These are phyloP conservation scores for Hapalemur alaotrensis DNA, from an alignment of 2,797 vertebrate species.

Conservation along the genomic window DNA sequence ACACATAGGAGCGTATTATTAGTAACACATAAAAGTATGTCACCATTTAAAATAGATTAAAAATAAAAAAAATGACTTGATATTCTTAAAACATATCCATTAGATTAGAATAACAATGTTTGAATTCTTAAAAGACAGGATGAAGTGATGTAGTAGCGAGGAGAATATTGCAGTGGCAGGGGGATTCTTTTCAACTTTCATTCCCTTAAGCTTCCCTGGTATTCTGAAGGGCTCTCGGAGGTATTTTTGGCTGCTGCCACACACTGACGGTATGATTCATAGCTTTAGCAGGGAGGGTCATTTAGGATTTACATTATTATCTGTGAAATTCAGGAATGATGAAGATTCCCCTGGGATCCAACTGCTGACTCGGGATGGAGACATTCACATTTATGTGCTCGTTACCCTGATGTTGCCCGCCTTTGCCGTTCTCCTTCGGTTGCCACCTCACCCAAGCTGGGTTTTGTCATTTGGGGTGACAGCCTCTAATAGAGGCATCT, in stretches of 20 bases:
- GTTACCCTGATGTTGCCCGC: not conserved
- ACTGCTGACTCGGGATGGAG: not conserved
- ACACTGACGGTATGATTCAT: conserved; percentile 15
- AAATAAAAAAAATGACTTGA: not conserved
- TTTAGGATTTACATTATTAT: not conserved
- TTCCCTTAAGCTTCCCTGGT: not conserved
- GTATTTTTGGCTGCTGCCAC: conserved; percentile 10
- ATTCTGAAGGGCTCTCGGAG: not conserved
- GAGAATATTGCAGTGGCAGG: not conserved
- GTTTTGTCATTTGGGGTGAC: not conserved
- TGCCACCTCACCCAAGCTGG: not conserved
- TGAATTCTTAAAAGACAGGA: not conserved
- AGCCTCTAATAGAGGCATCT: not conserved
- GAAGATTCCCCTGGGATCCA: not conserved
- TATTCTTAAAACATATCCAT: not conserved
- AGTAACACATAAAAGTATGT: not conserved
- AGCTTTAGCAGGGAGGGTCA: not conserved
- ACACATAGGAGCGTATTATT: not conserved
- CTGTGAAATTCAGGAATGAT: not conserved
- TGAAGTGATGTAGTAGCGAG: not conserved
- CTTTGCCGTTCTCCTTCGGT: not conserved
- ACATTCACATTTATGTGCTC: not conserved
- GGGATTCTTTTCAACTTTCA: not conserved
- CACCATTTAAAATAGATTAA: not conserved
- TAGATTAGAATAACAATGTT: not conserved